Evolutionary conservation across 2,888 invertebrate species (phyloP), one percentile per base, ranked within the genome.

Genomic region (Penaeus monodon): DNA sequence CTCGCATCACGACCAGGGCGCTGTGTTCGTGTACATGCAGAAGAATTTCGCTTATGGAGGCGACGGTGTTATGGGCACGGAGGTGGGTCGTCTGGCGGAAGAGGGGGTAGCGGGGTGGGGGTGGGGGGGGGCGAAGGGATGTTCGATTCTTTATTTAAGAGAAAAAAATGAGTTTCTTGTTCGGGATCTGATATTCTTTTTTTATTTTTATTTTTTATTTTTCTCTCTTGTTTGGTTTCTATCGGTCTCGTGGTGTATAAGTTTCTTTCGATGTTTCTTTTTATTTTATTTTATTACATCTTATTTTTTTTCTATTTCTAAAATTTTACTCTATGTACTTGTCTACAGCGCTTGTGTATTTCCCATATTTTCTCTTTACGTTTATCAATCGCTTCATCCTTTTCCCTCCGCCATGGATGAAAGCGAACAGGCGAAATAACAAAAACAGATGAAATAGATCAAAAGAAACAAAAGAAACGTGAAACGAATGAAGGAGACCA

Each of bases 1-100:
- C 10, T 77, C 76, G 33, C 65, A 74, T 20, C 65, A 84, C 63
- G 89, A 89, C 81, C 86, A 89, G 63, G 89, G 89, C 20, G 89
- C 89, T 20, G 84, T 89, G 44, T 86, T 86, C 29, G 84, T 89
- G 17, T 89, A 86, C 81, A 81, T 81, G 86, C 89, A 89, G 76
- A 70, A 44, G 10, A 33, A 17, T 2, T 68, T 81, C 24, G 3
- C 33, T 8, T 17, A 33, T 8, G 49, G 57, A 3, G 85, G 73
- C 10, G 81, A 74, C 33, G 66, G 29, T 17, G 33, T 12, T 2
- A 20, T 24, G n/a, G 63, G 1, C 10, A 70, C 66, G 63, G 68
- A 86, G 81, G 86, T 81, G 38, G 38, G 44, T 24, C 3, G 57
- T 57, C 27, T n/a, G n/a, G 6, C 68, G 44, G 70, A 14, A 12